Evolutionary conservation across 2,888 invertebrate species (phyloP), one percentile per base, ranked within the genome.

Genomic region (Lepidonotus clava): DNA sequence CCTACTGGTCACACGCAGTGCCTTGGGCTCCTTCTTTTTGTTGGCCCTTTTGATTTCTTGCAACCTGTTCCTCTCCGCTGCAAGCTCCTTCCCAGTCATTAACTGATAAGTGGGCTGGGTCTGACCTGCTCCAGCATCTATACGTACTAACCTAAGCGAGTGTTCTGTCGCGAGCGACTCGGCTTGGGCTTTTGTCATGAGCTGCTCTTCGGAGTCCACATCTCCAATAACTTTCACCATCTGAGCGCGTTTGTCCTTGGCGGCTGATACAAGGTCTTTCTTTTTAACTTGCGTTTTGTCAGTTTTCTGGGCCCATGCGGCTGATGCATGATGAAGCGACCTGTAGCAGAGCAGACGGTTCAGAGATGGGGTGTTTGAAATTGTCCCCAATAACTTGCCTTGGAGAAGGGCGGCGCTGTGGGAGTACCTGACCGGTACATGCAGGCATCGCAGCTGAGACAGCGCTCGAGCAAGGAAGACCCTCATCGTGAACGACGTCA

Each of bases 1-100:
- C 38, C 38, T 71, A 18, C 14, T 38, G 71, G 71, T 71, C 1
- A 71, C 21, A 0, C 38, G 34, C 0, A 71, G 36, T 14, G 21
- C 38, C 36, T 71, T 71, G 34, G 71, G 71, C n/a, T 34, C 71
- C 18, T 71, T 71, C 38, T 71, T 71, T 21, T 71, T 71, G 38
- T 34, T 38, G 1, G 18, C 38, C 18, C 71, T 71, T 34, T 71
- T 71, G 18, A 36, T 18, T n/a, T 71, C 71, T 38, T 38, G 71
- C 36, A 71, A 8, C 38, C 38, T 32, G 8, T 71, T 21, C 18
- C 34, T 34, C 14, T 34, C 71, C 18, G 18, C 71, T 21, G 8
- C 1, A 1, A 71, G 38, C 36, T 71, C 36, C 21, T 71, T 34
- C 1, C 71, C 71, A 4, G 71, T 71, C 71, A 71, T 71, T 18